Percentiles rank a stretch among this genome's conserved stretches.
Conservation (phyloP, 2,888 invertebrate species). For the Caenorhabditis auriculariae region DNA sequence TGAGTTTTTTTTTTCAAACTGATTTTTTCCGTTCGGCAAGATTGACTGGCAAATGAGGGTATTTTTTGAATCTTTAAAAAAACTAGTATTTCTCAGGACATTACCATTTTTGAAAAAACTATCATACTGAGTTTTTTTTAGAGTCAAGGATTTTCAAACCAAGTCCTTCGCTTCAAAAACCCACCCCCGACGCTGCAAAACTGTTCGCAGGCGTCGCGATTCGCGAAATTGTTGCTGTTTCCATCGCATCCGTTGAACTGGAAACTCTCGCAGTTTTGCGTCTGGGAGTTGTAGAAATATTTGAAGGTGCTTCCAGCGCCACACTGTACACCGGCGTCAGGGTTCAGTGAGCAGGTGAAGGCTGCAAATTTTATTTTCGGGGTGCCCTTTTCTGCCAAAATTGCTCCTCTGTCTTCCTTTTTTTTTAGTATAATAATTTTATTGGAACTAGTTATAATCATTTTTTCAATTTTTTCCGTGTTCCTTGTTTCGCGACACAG, state of each 20-base stretch:
- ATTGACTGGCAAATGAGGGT: too few species aligned
- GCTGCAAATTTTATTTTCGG: slow-evolving; percentile 13
- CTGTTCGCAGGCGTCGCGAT: slow-evolving; percentile 41
- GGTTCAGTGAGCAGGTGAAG: slow-evolving; percentile 46
- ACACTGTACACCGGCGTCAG: slow-evolving; percentile 46
- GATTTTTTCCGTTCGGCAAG: too few species aligned
- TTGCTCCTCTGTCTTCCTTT: neutral
- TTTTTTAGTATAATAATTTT: too few species aligned
- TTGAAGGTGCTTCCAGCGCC: slow-evolving; percentile 49
- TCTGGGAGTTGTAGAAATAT: slow-evolving; percentile 48
- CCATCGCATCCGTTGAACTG: slow-evolving; percentile 43
- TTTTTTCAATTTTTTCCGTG: too few species aligned
- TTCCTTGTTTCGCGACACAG: too few species aligned
- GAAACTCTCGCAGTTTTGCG: slow-evolving; percentile 43
- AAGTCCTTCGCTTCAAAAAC: too few species aligned
- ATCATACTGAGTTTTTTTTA: too few species aligned
- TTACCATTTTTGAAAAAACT: neutral
- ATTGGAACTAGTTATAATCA: too few species aligned
- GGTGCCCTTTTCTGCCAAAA: neutral
- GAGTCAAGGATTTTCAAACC: neutral
- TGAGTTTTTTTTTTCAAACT: too few species aligned
- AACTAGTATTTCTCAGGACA: too few species aligned
- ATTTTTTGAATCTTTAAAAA: too few species aligned
- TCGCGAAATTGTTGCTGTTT: slow-evolving; percentile 53
- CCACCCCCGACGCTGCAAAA: slow-evolving; percentile 51